Evolutionary conservation across 2,797 vertebrate species (phyloP), one percentile per base, ranked within the genome.

Genomic region (Menidia menidia): DNA sequence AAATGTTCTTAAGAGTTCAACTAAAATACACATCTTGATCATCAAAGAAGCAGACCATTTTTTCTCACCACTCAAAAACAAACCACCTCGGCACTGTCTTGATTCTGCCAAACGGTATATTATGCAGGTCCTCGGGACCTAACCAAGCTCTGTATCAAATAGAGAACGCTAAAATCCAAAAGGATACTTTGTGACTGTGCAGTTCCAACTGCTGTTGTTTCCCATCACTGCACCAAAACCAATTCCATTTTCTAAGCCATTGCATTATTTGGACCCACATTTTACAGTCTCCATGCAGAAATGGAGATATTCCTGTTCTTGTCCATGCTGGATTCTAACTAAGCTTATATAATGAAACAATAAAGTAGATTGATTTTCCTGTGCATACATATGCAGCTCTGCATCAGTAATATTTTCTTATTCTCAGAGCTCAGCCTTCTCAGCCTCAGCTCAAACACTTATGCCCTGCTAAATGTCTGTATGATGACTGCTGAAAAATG

Each of bases 21-120:
- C 19, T 56, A 45, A 73, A 81, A 78, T 70, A 75, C 82, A 62
- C 58, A 31, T 44, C 66, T 43, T 64, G 14, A 77, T 80, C 70
- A 64, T 55, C 87, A 80, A 67, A 57, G 61, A 79, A 71, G 71
- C 76, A 77, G 68, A 81, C 69, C 19, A 66, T 67, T 67, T 60
- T 39, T 53, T 39, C 41, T 35, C 64, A 6, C 42, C 18, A 35
- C 71, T 56, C 57, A 61, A 56, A 47, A 65, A 80, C 62, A 81
- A 73, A 79, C 50, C 45, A 73, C 66, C 57, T 14, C 54, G 3
- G 62, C 32, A 65, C 59, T 30, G 32, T 45, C 9, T 45, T 35
- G 56, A 61, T 59, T 71, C 77, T 54, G 54, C 68, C 71, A 55
- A 15, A 3, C 47, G 52, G 44, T 71, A 53, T 73, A 79, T 68